Percentiles rank a stretch among this genome's conserved stretches.
phyloP scores from a whole-genome alignment of 2,113 vertebrate species.

The Gymnorhina tibicen region DNA sequence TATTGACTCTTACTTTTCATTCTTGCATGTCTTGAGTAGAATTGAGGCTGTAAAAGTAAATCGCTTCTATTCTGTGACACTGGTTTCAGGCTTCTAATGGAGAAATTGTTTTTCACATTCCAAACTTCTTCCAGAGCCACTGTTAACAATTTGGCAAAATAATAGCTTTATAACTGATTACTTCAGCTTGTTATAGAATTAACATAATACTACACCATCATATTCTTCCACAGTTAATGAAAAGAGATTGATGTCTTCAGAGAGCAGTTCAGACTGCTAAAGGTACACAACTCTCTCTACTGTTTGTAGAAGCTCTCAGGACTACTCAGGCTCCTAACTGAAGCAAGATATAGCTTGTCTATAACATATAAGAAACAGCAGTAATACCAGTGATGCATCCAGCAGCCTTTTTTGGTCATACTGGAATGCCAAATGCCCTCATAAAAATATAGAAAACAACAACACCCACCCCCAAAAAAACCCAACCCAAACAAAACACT shows the following conservation, averaged over 20 bases:
- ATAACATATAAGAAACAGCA: not conserved
- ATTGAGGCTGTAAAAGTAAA: constrained; percentile 64
- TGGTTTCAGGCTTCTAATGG: constrained; percentile 42
- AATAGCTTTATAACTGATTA: not conserved
- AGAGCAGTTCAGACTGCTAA: not conserved
- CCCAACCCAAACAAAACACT: not conserved
- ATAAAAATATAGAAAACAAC: not conserved
- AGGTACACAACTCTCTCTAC: rapidly evolving
- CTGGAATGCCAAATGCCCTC: not conserved
- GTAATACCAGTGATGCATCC: not conserved
- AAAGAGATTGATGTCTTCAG: not conserved
- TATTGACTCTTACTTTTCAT: constrained; percentile 66
- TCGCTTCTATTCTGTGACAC: constrained; percentile 28
- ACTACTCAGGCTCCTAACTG: not conserved
- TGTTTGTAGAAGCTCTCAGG: not conserved
- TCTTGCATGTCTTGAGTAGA: constrained; percentile 73
- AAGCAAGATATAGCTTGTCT: not conserved
- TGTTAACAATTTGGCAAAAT: constrained; percentile 60
- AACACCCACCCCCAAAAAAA: not conserved
- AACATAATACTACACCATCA: not conserved
- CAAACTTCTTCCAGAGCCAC: constrained; percentile 70
- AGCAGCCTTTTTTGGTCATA: not conserved
- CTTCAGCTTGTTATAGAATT: not conserved
- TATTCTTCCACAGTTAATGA: not conserved
- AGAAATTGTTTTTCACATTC: constrained; percentile 65